Base-by-base conservation (phyloP, 2,888 invertebrate genomes). In the Axea sp. region DNA sequence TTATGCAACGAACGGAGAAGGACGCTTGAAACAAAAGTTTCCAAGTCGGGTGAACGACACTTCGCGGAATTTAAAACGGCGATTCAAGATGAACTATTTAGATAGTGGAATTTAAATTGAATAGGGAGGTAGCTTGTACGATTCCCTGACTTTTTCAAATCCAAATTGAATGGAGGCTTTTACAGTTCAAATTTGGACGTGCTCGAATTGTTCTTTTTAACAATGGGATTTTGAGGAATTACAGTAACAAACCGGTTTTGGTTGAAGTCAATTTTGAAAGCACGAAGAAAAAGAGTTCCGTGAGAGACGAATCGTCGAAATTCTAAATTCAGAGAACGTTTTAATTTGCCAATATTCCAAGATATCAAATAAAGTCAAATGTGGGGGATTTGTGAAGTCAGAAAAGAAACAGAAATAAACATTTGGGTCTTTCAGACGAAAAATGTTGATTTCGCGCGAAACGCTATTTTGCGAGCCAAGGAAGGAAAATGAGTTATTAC, bases 81-180 rank as follows among this genome's bases (percentile, higher is more conserved):
- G 41, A 30, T 55, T 55, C 35, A 7, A 39, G 55, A 55, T 55
- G 39, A 55, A 31, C 39, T 55, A 22, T 55, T 55, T 41, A 55
- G 41, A 41, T 55, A 55, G 41, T 5, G 15, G 31, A 31, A 41
- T 55, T 31, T 31, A 41, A 55, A 55, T 55, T 55, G 39, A 39
- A 55, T 39, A 39, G 17, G 15, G 24, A 14, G n/a, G 17, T 7
- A 12, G 12, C 5, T 0, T 15, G 17, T 17, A 17, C 9, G n/a
- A 19, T 15, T 31, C 19, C 31, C 5, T n/a, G 19, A 22, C 35
- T 11, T 39, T 45, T 37, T 15, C 26, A 55, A 39, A 55, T 39
- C 53, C 30, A 53, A 53, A 53, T 39, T 53, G 53, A 7, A 39
- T 37, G 37, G 7, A 9, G 37, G 8, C 12, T 17, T 26, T 53